A percentile compares a stretch with the other conserved stretches of the same genome.
These are phyloP conservation scores for Spermophilus dauricus DNA, from an alignment of 2,113 vertebrate genomes.

Conservation along the genomic window DNA sequence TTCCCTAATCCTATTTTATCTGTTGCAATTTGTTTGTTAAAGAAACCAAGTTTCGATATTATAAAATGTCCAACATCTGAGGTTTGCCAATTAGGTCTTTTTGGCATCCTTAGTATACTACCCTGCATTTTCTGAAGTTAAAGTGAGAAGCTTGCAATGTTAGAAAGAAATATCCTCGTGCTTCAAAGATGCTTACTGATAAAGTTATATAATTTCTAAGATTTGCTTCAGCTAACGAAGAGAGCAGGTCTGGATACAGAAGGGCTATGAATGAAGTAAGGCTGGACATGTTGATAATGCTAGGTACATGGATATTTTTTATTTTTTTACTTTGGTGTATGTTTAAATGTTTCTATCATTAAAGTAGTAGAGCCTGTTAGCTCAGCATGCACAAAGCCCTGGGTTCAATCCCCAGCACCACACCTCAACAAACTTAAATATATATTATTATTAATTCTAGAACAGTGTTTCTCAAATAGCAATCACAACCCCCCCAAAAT, in stretches of 20 bases:
- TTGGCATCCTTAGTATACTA: background rate
- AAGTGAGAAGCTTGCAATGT: background rate
- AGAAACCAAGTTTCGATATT: background rate
- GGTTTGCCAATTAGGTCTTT: background rate
- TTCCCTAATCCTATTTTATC: slow-evolving; percentile 15
- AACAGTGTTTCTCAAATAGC: background rate
- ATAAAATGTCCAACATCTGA: background rate
- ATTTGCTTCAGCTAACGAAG: background rate
- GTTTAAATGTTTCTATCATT: background rate
- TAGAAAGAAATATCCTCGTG: background rate
- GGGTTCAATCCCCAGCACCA: background rate
- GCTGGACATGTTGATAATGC: background rate
- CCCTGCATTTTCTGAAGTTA: slow-evolving; percentile 20
- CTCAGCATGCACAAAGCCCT: background rate
- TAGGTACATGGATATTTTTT: background rate
- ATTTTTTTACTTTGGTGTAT: background rate
- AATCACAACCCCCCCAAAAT: background rate
- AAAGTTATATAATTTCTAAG: background rate
- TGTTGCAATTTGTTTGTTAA: slow-evolving; percentile 28
- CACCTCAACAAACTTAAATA: background rate
- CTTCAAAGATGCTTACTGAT: background rate
- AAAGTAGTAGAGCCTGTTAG: background rate
- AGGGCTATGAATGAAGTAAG: background rate
- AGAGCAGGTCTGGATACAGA: background rate
- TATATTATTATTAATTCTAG: background rate